Evolutionary conservation across 2,113 vertebrate species (phyloP), one percentile per base, ranked within the genome.

Genomic region (Dunckerocampus dactyliophorus): DNA sequence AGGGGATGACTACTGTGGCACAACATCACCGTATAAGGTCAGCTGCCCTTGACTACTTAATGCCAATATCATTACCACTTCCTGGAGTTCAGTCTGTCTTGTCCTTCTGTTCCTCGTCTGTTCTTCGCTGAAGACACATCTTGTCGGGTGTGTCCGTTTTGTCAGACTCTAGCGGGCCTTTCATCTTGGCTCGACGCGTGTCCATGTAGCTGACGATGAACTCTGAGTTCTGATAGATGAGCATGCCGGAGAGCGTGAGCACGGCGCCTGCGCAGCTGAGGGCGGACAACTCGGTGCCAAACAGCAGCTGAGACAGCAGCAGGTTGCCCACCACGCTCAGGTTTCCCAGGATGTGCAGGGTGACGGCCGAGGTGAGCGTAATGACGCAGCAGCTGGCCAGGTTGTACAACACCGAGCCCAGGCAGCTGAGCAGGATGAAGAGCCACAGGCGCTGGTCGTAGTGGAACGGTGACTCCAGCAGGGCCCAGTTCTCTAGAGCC

Each of bases 341-440:
- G 82, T 98, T 98, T 64, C 97, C 97, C 47, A 98, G 91, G 69
- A 99, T 90, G 2, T 99, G 97, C 82, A 99, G 89, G 0, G 97
- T 99, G 88, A 99, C 96, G 10, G 96, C 94, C 0, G 97, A 99
- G 22, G 97, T 98, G 72, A 95, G 94, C 1, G 93, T 94, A 87
- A 98, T 93, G 76, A 99, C 85, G 39, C 92, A 93, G 90, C 92
- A 94, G 85, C 95, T 95, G 82, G 97, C 92, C 87, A 99, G 78
- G 91, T 98, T 99, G 90, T 99, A 98, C 72, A 98, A 84, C 66
- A 99, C 95, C 0, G 96, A 98, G 72, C 94, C 90, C 63, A 96
- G 84, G 85, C 97, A 99, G 90, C 95, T 99, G 76, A 98, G 93
- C 77, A 97, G 78, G 74, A 99, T 81, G 16, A 95, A 96, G 73